Conservation (phyloP, 1,140 invertebrate genomes). For the Hestina assimilis region DNA sequence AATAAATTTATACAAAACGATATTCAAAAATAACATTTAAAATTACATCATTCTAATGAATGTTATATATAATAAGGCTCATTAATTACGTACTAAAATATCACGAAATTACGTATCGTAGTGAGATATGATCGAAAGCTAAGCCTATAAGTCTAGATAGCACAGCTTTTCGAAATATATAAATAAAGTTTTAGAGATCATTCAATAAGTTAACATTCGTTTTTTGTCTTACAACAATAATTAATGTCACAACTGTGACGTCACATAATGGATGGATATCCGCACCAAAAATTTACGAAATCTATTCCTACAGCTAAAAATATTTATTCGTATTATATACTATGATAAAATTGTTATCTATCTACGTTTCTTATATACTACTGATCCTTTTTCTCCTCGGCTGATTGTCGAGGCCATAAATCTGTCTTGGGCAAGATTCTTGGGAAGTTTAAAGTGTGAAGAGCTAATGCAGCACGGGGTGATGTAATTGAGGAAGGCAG, state of each 20-base stretch:
- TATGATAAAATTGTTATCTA: conserved; percentile 17
- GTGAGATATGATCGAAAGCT: conserved; percentile 63
- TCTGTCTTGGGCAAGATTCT: conserved; percentile 66
- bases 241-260: neutral
- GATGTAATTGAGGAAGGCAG: conserved; percentile 50
- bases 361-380: conserved; percentile 21
- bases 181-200: conserved; percentile 65
- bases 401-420: conserved; percentile 47
- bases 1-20: conserved; percentile 62
- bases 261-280: neutral
- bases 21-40: conserved; percentile 55
- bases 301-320: conserved; percentile 7
- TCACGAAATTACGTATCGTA: conserved; percentile 74
- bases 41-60: conserved; percentile 54
- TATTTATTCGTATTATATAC: conserved; percentile 3
- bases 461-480: conserved; percentile 48
- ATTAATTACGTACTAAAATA: conserved; percentile 59
- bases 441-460: conserved; percentile 60
- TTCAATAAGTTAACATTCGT: conserved; percentile 47
- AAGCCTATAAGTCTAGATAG: conserved; percentile 33
- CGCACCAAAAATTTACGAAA: conserved; percentile 3
- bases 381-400: conserved; percentile 55
- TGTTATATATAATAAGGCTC: conserved; percentile 58
- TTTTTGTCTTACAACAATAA: conserved; percentile 7
- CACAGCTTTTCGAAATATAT: conserved; percentile 39